phyloP scores from a whole-genome alignment of 2,888 invertebrate species.

The Tetranychus truncatus region DNA sequence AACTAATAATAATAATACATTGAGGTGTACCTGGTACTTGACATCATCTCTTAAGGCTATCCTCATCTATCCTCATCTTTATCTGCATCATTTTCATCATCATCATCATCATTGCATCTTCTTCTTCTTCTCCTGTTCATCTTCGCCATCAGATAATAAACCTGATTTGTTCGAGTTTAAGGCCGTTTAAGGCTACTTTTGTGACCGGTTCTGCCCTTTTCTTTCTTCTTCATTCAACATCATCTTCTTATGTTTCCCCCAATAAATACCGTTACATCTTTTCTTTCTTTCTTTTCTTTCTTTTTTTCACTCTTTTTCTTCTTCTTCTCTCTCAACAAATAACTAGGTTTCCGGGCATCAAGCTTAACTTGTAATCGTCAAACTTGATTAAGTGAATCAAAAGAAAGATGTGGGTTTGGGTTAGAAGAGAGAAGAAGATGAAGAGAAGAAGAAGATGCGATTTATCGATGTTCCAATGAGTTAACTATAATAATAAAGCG shows the following conservation, averaged over 20 bases:
- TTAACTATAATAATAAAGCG: too few species aligned
- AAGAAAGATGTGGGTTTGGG: background rate
- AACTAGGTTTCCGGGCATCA: background rate
- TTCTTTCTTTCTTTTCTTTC: background rate
- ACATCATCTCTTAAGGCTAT: background rate
- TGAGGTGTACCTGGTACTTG: slow-evolving; percentile 1
- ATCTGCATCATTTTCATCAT: too few species aligned
- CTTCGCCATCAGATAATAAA: background rate
- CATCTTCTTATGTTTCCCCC: background rate
- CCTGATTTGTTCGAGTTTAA: background rate
- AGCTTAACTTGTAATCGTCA: background rate
- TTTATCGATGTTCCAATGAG: background rate
- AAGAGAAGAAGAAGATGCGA: background rate
- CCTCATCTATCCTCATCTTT: background rate
- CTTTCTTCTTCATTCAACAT: background rate
- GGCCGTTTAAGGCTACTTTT: background rate
- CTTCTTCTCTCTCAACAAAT: background rate
- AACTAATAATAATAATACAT: background rate
- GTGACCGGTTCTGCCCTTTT: background rate
- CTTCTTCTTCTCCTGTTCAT: too few species aligned
- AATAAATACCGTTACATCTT: background rate
- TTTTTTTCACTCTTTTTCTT: background rate
- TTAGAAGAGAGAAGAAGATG: background rate
- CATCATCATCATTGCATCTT: too few species aligned
- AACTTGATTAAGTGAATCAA: background rate